Percentiles rank a stretch among this genome's conserved stretches.
These are phyloP conservation scores for Notodonta dromedarius DNA, from an alignment of 2,888 invertebrate species.

Conservation along the genomic window DNA sequence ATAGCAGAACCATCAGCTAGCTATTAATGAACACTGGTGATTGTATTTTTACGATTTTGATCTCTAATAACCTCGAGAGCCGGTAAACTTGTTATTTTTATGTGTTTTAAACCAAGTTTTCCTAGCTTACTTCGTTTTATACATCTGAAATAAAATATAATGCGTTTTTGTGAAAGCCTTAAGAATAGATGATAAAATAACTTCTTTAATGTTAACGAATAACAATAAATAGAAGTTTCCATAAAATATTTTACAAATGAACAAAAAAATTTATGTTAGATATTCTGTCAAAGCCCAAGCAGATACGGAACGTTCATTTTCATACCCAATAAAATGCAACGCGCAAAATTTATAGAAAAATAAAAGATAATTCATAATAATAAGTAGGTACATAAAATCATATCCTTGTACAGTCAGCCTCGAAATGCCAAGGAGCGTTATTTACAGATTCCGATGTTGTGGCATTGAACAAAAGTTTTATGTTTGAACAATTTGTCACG, in stretches of 20 bases:
- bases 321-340: too few species aligned
- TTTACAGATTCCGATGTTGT: not conserved
- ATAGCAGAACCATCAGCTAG: not conserved
- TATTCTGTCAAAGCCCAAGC: too few species aligned
- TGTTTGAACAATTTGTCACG: constrained; percentile 21
- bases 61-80: not conserved
- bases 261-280: too few species aligned
- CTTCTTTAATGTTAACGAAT: too few species aligned
- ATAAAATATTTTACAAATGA: too few species aligned
- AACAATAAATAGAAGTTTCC: too few species aligned
- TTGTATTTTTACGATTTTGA: not conserved
- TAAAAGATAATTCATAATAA: too few species aligned
- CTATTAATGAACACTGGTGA: not conserved
- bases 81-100: not conserved
- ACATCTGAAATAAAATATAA: not conserved
- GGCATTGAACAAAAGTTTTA: not conserved
- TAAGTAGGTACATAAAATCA: too few species aligned
- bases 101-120: not conserved
- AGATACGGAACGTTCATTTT: too few species aligned
- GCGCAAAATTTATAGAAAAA: too few species aligned
- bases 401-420: not conserved
- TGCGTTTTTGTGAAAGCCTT: not conserved
- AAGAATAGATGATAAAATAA: not conserved
- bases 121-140: not conserved
- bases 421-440: not conserved